These are phyloP conservation scores for Dioctria linearis DNA, from an alignment of 2,888 invertebrate species.

Conservation along the genomic window DNA sequence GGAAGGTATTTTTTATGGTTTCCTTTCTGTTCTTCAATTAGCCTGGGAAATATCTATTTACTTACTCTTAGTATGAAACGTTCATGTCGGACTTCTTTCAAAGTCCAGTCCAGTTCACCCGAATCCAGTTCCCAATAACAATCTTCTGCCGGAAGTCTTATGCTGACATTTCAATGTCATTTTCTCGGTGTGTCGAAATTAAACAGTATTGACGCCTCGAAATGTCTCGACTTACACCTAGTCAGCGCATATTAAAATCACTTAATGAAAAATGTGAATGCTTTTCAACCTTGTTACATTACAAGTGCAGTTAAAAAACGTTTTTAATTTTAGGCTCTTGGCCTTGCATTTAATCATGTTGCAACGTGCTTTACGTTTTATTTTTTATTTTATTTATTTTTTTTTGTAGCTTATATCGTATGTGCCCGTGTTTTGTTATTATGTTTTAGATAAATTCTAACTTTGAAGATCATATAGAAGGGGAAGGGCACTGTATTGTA, in stretches of 20 bases:
- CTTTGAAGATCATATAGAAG: neutral
- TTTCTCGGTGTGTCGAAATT: slow-evolving; percentile 1
- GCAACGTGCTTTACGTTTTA: slow-evolving; percentile 20
- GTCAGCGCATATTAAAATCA: slow-evolving; percentile 15
- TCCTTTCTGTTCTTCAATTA: neutral
- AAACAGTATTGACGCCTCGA: slow-evolving; percentile 23
- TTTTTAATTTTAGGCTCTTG: neutral
- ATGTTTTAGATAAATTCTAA: neutral
- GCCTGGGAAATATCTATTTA: no score
- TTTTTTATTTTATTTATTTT: neutral
- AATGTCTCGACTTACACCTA: slow-evolving; percentile 35
- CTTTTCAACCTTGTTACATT: neutral
- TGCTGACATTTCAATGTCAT: slow-evolving; percentile 44
- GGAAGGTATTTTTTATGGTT: no score
- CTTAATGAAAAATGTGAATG: slow-evolving; percentile 30
- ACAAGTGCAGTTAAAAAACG: neutral
- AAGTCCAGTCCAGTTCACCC: neutral
- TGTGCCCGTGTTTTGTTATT: neutral
- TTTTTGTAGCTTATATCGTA: no score
- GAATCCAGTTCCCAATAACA: neutral
- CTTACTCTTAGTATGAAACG: no score
- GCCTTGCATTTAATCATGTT: slow-evolving; percentile 31
- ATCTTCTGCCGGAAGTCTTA: slow-evolving; percentile 19
- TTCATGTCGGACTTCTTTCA: neutral
- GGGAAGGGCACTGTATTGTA: neutral